phyloP scores from a whole-genome alignment of 2,888 invertebrate species.

The Caenorhabditis imperialis region DNA sequence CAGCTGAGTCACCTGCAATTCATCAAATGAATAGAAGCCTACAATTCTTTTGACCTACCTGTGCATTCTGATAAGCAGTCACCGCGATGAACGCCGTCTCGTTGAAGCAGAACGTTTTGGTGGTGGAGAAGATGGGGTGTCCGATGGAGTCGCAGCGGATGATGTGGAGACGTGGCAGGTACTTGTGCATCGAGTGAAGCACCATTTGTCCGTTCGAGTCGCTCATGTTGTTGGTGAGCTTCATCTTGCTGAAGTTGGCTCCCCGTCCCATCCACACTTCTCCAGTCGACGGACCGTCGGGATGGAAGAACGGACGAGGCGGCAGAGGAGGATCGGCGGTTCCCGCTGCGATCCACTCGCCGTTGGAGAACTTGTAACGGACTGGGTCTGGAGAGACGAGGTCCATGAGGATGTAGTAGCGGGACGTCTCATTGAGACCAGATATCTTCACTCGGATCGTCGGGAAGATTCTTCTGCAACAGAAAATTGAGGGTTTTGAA shows the following conservation, averaged over 20 bases:
- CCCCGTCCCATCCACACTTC: conserved; percentile 99
- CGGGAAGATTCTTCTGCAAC: conserved; percentile 98
- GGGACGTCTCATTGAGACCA: conserved; percentile 97
- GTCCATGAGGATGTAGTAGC: conserved; percentile 98
- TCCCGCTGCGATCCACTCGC: conserved; percentile 88
- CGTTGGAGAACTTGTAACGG: conserved; percentile 82
- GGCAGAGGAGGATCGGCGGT: conserved; percentile 83
- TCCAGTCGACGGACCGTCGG: conserved; percentile 94
- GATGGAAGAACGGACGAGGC: conserved; percentile 89
- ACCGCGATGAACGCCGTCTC: conserved; percentile 94
- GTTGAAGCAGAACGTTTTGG: conserved; percentile 67
- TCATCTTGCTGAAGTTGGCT: conserved; percentile 98
- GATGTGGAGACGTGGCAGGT: conserved; percentile 90
- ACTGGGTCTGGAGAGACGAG: conserved; percentile 98
- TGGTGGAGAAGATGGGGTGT: conserved; percentile 88
- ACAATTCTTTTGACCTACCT: conserved; percentile 82
- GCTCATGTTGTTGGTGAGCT: conserved; percentile 98
- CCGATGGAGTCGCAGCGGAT: conserved; percentile 87
- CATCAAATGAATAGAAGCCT: background rate
- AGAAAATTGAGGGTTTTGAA: background rate
- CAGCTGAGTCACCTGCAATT: conserved; percentile 92
- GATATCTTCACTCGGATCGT: conserved; percentile 99
- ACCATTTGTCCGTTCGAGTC: conserved; percentile 99
- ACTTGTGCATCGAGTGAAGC: conserved; percentile 96
- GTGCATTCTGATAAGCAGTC: conserved; percentile 99